Base-by-base conservation (phyloP, 2,888 invertebrate genomes). In the Acleris holmiana region DNA sequence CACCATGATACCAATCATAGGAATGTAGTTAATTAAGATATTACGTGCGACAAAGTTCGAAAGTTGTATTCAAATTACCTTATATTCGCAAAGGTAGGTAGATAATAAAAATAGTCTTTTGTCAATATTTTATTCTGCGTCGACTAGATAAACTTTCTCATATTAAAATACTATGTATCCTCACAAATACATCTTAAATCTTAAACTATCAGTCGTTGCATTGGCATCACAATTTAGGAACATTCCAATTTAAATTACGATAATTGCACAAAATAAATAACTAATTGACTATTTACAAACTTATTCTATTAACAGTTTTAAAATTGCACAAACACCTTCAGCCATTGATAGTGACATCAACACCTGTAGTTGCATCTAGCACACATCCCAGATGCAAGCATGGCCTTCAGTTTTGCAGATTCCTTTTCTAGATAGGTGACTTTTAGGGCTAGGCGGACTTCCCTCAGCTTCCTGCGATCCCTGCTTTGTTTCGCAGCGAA, bases 401-500 rank as follows among this genome's bases (percentile, higher is more conserved):
- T 95, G 60, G 95, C 95, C 61, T 95, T 93, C 21, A 98, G 85
- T 79, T 96, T 95, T n/a, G 96, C 93, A 84, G 97, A 96, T 85
- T 98, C 98, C 73, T 96, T 96, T 83, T 98, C 98, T 19, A 99
- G 91, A 75, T 95, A 96, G 0, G 97, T 96, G 0, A 98, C 97
- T 65, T 98, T 93, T 47, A 98, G 96, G 0, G 98, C 98, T 57
- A 98, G 95, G 74, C 98, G 97, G 72, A 98, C 98, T 83, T 99
- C 99, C 77, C 98, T 97, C 29, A 96, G 95, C 71, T 98, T 93
- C 62, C 99, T 93, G 1, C 97, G 95, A 79, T 99, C 98, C 15
- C 99, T 93, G 0, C 98, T 98, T 71, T 98, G 94, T 83, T 99
- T 99, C 0, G 99, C 99, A 0, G 99, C 99, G 69, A 96, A 97